These are phyloP conservation scores for Oxyruncus cristatus DNA, from an alignment of 2,113 vertebrate species.

Conservation along the genomic window DNA sequence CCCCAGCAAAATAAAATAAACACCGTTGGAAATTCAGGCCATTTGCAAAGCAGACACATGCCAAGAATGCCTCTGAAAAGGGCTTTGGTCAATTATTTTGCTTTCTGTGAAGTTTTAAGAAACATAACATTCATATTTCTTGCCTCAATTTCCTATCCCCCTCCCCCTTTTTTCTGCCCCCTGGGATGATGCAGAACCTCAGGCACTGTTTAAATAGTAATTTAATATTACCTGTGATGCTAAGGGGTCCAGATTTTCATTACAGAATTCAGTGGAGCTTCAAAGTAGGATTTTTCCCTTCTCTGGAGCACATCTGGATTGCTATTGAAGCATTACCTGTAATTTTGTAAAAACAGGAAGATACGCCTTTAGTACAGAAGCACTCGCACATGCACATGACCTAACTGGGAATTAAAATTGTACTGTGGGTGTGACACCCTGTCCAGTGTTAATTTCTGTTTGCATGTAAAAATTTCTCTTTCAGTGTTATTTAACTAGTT, in stretches of 20 bases:
- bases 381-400: background rate
- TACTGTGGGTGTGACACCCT: background rate
- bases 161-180: rapidly evolving
- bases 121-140: background rate
- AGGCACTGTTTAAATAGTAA: background rate
- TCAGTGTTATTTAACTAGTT: background rate
- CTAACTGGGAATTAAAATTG: background rate
- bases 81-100: background rate
- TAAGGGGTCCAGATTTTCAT: background rate
- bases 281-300: background rate
- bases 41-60: background rate
- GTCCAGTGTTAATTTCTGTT: background rate
- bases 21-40: background rate
- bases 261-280: background rate
- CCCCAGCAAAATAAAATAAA: background rate
- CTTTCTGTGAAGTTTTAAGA: background rate
- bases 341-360: background rate
- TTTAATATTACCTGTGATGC: background rate
- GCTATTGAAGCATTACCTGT: background rate
- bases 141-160: background rate
- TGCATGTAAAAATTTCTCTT: background rate
- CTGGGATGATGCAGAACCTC: background rate
- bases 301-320: background rate
- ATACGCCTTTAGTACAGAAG: background rate
- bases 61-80: background rate